A percentile compares a stretch with the other conserved stretches of the same genome.
Evolutionary conservation across 2,888 invertebrate species (phyloP).

Genomic region (Parnassius orleans): DNA sequence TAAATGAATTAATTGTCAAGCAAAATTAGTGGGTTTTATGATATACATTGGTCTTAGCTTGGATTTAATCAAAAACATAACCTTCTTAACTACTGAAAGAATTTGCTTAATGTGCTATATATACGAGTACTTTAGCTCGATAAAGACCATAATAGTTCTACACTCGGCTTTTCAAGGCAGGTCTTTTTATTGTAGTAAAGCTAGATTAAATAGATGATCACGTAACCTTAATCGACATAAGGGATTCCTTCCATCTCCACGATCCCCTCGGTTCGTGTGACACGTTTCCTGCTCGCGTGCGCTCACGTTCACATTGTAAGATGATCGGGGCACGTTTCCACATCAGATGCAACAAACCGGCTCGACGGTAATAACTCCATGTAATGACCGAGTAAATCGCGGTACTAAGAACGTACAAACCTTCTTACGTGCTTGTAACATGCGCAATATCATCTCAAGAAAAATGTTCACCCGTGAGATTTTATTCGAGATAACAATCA

Average conservation of each 20-base stretch:
- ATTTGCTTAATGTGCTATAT: too few species aligned
- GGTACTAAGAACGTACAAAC: conserved; percentile 19
- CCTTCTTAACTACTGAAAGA: too few species aligned
- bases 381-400: conserved; percentile 19
- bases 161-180: too few species aligned
- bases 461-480: conserved; percentile 9
- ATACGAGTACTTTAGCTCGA: too few species aligned
- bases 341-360: conserved; percentile 7
- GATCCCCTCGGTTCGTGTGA: background rate
- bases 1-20: too few species aligned
- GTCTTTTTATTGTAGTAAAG: too few species aligned
- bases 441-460: background rate
- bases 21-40: too few species aligned
- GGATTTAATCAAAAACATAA: too few species aligned
- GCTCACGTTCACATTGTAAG: background rate
- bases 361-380: conserved; percentile 7
- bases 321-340: conserved; percentile 6
- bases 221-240: background rate
- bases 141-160: too few species aligned
- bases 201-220: background rate
- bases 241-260: background rate
- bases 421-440: conserved; percentile 10
- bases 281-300: background rate
- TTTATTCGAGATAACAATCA: conserved; percentile 8
- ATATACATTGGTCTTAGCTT: too few species aligned